A percentile compares a stretch with the other conserved stretches of the same genome.
Evolutionary conservation across 1,140 invertebrate species (phyloP).

Genomic region (Dinothrombium tinctorium): DNA sequence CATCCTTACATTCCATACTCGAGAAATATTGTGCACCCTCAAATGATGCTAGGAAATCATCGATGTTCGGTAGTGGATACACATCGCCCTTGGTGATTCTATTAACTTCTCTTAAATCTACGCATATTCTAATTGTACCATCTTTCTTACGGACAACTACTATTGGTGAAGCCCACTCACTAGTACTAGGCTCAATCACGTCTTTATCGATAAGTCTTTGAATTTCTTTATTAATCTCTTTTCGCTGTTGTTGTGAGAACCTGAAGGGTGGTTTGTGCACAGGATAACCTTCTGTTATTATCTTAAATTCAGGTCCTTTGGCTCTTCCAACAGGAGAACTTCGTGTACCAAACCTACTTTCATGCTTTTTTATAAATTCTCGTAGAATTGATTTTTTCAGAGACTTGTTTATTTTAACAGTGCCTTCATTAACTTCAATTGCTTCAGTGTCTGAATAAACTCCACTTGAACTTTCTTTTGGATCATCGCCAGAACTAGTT

Average conservation of each 20-base stretch:
- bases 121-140: constrained; percentile 14
- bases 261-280: background rate
- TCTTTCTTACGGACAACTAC: constrained; percentile 13
- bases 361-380: no score
- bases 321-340: constrained; percentile 21
- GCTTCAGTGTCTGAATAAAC: no score
- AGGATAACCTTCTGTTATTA: constrained; percentile 16
- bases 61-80: constrained; percentile 21
- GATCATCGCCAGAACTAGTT: no score
- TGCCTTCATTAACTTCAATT: no score
- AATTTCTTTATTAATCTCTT: background rate
- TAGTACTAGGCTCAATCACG: constrained; percentile 16
- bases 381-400: no score
- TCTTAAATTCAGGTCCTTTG: constrained; percentile 22
- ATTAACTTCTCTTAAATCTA: constrained; percentile 25
- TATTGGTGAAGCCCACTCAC: constrained; percentile 16
- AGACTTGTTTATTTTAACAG: no score
- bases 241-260: background rate
- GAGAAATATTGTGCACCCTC: background rate
- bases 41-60: constrained; percentile 17
- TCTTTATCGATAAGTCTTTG: constrained; percentile 15
- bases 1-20: constrained; percentile 4
- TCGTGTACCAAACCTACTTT: no score
- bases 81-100: constrained; percentile 17
- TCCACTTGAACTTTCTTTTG: no score